phyloP scores from a whole-genome alignment of 2,113 vertebrate genomes.

The Malurus alboscapulatus region DNA sequence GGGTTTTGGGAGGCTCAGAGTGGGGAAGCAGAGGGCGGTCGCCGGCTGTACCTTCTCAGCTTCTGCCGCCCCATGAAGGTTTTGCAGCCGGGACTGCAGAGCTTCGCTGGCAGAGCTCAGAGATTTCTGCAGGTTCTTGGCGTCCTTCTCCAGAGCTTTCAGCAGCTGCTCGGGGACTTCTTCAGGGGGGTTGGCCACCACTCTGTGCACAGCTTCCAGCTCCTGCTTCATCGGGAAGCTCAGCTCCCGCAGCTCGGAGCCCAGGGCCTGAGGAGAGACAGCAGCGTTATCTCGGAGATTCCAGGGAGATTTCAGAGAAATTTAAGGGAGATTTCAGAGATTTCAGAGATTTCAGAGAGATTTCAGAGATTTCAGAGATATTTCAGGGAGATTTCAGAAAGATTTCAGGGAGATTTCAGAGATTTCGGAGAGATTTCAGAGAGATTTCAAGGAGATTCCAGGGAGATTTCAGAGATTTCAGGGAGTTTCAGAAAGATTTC shows the following conservation, averaged over 20 bases:
- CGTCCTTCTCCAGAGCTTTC: slow-evolving; percentile 89
- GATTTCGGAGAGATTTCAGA: no score
- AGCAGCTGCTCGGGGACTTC: slow-evolving; percentile 89
- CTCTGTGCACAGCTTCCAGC: slow-evolving; percentile 75
- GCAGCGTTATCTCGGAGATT: not conserved
- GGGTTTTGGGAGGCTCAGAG: accelerated
- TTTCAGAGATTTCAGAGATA: no score
- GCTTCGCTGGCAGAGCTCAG: slow-evolving; percentile 76
- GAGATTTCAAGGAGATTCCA: no score
- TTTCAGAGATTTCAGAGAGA: no score
- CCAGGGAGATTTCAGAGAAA: no score
- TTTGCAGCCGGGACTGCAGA: slow-evolving; percentile 75
- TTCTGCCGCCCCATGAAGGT: slow-evolving; percentile 74
- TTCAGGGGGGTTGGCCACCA: slow-evolving; percentile 73
- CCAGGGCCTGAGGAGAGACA: slow-evolving; percentile 78
- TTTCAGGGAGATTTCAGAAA: no score
- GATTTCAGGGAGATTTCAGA: no score
- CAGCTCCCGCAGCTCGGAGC: slow-evolving; percentile 84
- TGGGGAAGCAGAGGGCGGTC: not conserved
- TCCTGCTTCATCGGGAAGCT: slow-evolving; percentile 79
- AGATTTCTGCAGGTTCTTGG: slow-evolving; percentile 85
- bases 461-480: no score
- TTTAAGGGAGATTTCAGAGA: no score
- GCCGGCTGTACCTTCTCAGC: slow-evolving; percentile 76
- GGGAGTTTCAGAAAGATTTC: no score